Percentiles rank a stretch among this genome's conserved stretches.
These are phyloP conservation scores for Penelope pileata DNA, from an alignment of 2,113 vertebrate genomes.

Conservation along the genomic window DNA sequence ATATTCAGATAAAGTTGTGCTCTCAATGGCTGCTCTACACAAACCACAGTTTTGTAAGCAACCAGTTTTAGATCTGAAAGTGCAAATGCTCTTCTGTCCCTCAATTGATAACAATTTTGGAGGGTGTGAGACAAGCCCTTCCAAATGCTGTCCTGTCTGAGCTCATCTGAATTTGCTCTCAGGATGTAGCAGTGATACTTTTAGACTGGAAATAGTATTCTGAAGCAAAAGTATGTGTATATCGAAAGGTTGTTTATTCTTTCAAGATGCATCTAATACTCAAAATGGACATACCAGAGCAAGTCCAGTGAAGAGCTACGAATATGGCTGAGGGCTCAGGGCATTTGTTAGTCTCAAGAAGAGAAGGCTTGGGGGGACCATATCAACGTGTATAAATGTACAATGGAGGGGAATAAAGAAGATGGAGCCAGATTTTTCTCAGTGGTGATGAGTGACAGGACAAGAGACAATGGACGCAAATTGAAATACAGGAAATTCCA, in stretches of 20 bases:
- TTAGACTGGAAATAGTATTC: background rate
- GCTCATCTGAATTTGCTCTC: background rate
- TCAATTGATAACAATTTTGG: background rate
- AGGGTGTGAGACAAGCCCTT: background rate
- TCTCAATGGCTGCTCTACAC: background rate
- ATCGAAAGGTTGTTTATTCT: background rate
- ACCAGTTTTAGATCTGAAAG: background rate
- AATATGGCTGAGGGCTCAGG: background rate
- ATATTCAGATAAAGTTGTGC: background rate
- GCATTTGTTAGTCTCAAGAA: background rate
- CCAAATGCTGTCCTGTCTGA: fast-evolving
- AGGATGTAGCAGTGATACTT: background rate
- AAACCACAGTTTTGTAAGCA: background rate
- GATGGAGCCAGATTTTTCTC: no score
- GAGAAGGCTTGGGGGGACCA: background rate
- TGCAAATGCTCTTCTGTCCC: background rate
- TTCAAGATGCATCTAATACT: background rate
- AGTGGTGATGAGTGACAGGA: no score
- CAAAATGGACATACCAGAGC: background rate
- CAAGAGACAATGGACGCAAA: no score
- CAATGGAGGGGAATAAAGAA: no score
- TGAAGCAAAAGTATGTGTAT: background rate
- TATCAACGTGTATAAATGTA: background rate
- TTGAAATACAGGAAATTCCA: no score
- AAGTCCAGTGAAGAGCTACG: background rate